Base-by-base conservation (phyloP, 92 coral and sea anemone genomes). In the Siderastrea radians region DNA sequence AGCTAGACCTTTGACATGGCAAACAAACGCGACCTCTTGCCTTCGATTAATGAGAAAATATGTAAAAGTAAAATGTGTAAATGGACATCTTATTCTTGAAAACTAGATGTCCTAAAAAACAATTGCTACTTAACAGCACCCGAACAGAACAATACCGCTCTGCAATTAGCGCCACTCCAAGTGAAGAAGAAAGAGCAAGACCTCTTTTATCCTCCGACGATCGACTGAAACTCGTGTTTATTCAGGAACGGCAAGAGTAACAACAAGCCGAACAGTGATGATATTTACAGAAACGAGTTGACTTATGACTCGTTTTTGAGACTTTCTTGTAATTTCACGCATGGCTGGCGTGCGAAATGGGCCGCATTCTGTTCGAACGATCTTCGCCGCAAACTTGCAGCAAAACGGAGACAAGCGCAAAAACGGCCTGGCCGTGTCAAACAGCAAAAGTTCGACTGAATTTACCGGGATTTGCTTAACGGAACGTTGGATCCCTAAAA, bases 321-420 rank as follows among this genome's bases (percentile, higher is more conserved):
- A 84, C 87, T 84, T 84, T 73, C 87, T 84, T 52, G 80, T 73
- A 61, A 84, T 84, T 84, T 84, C 87, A 84, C 87, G 87, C 87
- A 84, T 84, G 87, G 80, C 50, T 84, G 87, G 52, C 80, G 81
- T 59, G 80, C 73, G 55, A 74, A 62, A 84, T 84, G 62, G 53
- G 46, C 64, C 53, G 54, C 80, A 84, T 84, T 84, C 87, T 84
- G 87, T 84, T 84, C 80, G 68, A 74, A 74, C 79, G 66, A 73
- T 74, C 87, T 74, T 26, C 72, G 70, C 87, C 13, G 73, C 45
- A 63, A 64, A 62, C 72, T 8, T 10, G 16, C 7, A 63, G 15
- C 59, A 49, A 73, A 43, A 46, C 7, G 44, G 45, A 65, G 81
- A 63, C 73, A 84, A 61, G 50, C 52, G 73, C 68, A 7, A 73